Conservation (phyloP, 2,888 invertebrate species). For the Quadriops clusia region DNA sequence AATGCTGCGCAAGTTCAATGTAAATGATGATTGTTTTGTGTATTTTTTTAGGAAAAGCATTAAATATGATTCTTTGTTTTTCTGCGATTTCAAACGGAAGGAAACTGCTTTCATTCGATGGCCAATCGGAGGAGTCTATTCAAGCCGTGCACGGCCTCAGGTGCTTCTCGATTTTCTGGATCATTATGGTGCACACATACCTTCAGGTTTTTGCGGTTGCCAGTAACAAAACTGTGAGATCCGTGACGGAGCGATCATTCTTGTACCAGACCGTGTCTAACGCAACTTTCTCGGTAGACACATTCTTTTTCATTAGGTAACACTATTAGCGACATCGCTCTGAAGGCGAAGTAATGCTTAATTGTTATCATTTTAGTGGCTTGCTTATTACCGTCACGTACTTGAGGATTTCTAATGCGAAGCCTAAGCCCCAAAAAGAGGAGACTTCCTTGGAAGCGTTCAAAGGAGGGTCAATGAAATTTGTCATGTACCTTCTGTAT, state of each 20-base stretch:
- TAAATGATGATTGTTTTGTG: no score
- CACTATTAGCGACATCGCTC: no score
- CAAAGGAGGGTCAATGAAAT: no score
- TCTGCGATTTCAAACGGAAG: conserved; percentile 63
- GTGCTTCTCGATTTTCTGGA: conserved; percentile 70
- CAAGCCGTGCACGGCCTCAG: conserved; percentile 68
- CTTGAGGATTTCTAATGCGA: no score
- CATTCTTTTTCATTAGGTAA: conserved; percentile 77
- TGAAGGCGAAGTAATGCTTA: not conserved
- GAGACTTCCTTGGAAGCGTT: conserved; percentile 21
- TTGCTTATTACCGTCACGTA: conserved; percentile 61
- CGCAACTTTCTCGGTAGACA: conserved; percentile 76
- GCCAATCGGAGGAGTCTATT: conserved; percentile 52
- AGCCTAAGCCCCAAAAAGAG: no score
- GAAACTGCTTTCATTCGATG: conserved; percentile 60
- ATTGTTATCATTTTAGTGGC: conserved; percentile 44
- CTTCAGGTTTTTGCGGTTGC: conserved; percentile 69
- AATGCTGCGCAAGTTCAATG: no score
- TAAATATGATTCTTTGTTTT: conserved; percentile 59
- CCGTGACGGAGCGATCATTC: conserved; percentile 62
- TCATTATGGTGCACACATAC: conserved; percentile 76
- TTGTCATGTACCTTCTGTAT: conserved; percentile 45
- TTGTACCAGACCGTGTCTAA: conserved; percentile 75
- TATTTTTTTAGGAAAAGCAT: conserved; percentile 43
- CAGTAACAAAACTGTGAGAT: conserved; percentile 59